These are phyloP conservation scores for Probosciger aterrimus DNA, from an alignment of 2,113 vertebrate species.

Conservation along the genomic window DNA sequence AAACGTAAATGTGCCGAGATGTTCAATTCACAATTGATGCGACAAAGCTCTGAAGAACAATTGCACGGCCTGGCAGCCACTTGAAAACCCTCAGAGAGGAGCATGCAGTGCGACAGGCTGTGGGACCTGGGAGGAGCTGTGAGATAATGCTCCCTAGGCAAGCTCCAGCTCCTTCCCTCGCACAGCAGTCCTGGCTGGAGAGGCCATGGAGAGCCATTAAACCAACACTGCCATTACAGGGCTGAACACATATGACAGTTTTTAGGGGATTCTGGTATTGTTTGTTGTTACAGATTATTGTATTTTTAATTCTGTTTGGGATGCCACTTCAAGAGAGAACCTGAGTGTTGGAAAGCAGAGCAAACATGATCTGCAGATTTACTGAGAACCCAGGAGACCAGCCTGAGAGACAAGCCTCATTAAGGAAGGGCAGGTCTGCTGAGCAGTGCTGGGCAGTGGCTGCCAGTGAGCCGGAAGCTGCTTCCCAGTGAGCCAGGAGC, in stretches of 20 bases:
- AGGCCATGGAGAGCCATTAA: background rate
- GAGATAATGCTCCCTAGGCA: background rate
- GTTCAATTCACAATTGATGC: background rate
- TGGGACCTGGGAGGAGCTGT: background rate
- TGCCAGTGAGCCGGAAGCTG: background rate
- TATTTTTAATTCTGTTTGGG: background rate
- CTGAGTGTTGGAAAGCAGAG: background rate
- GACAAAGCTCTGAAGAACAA: background rate
- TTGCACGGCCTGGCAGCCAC: background rate
- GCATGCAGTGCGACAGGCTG: background rate
- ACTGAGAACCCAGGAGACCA: background rate
- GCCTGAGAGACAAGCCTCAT: background rate
- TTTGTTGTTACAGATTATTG: background rate
- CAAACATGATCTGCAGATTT: background rate
- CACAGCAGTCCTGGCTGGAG: background rate
- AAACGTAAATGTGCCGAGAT: background rate
- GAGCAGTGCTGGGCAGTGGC: background rate
- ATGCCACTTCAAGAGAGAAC: background rate
- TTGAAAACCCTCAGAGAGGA: background rate
- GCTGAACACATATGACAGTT: background rate
- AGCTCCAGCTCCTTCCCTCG: background rate
- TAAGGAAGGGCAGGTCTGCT: background rate
- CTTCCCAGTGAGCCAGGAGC: background rate
- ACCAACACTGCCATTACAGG: background rate
- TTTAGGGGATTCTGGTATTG: background rate